Evolutionary conservation across 2,888 invertebrate species (phyloP).

Genomic region (Lithophane ornitopus): DNA sequence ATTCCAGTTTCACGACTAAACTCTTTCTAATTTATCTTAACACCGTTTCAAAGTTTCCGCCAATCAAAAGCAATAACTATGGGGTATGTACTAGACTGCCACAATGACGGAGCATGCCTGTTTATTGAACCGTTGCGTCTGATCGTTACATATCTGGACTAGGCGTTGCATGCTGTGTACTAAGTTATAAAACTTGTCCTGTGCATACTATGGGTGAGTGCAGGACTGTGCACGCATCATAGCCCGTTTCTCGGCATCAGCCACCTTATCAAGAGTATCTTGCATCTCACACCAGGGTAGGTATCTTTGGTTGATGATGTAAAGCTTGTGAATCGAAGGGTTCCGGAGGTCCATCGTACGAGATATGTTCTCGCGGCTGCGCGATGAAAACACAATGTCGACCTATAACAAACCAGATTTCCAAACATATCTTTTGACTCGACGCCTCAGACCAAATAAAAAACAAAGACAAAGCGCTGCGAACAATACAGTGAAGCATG

Average conservation of each 20-base stretch:
- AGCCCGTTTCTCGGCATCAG: slow-evolving; percentile 76
- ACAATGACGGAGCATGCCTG: background rate
- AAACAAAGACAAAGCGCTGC: too few relatives aligned
- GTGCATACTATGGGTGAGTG: slow-evolving; percentile 47
- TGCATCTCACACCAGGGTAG: slow-evolving; percentile 83
- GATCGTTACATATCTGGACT: slow-evolving; percentile 9
- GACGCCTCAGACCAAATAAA: too few relatives aligned
- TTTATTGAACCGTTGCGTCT: background rate
- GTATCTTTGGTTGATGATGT: slow-evolving; percentile 82
- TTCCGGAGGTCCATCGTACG: slow-evolving; percentile 84
- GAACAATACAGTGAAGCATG: too few relatives aligned
- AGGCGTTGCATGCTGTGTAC: background rate
- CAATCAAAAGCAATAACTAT: slow-evolving; percentile 13
- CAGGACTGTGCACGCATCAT: slow-evolving; percentile 74
- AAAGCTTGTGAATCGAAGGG: slow-evolving; percentile 80
- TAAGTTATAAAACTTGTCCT: slow-evolving; percentile 32
- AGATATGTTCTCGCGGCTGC: slow-evolving; percentile 76
- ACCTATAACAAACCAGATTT: slow-evolving; percentile 73
- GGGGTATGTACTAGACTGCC: background rate
- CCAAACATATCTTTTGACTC: too few relatives aligned
- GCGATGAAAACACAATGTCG: slow-evolving; percentile 78
- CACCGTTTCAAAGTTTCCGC: slow-evolving; percentile 7
- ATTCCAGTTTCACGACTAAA: slow-evolving; percentile 5
- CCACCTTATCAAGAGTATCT: slow-evolving; percentile 83
- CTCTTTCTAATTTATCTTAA: slow-evolving; percentile 33